Base-by-base conservation (phyloP, 2,797 vertebrate genomes). In the Streptopelia turtur region DNA sequence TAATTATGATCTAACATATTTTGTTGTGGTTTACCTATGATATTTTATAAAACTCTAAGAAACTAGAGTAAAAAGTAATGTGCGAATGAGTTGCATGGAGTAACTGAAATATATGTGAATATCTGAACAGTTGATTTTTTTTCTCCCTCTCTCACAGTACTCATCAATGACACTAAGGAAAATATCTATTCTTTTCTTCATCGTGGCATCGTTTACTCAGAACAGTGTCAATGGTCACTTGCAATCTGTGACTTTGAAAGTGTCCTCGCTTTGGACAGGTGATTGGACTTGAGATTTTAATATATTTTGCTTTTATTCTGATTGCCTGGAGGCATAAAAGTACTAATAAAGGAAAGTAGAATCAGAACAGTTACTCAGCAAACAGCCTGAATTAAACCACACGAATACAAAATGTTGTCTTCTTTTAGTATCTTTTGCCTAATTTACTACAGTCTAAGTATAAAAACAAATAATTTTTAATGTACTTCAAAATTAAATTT, bases 241-340 rank as follows among this genome's bases (percentile, higher is more conserved):
- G 98, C 98, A 78, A 74, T 98, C 69, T 97, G 91, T 94, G 98
- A 98, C 92, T 98, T 98, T 97, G 97, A 98, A 97, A 94, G 85
- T 45, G 98, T 98, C 57, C 97, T 98, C 75, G 94, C 95, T 94
- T 96, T 98, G 31, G 97, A 98, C 97, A 98, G 98, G 98, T 98
- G 96, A n/a, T 76, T 69, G 14, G 22, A 39, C 21, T 86, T 60
- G 20, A 55, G 28, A 64, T 89, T 91, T 89, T 75, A 64, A 64
- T 23, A 52, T 57, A 56, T n/a, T 60, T 50, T 71, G 2, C 52
- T 82, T 63, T 57, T 57, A 35, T 87, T 72, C 49, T 68, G 49
- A 45, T 72, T 68, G 87, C 10, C 18, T 41, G n/a, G 13, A 18
- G 16, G 11, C 28, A 39, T 82, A 60, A 45, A 76, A 56, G 9